phyloP scores from a whole-genome alignment of 2,113 vertebrate species.

The Oxygymnocypris stewartii region DNA sequence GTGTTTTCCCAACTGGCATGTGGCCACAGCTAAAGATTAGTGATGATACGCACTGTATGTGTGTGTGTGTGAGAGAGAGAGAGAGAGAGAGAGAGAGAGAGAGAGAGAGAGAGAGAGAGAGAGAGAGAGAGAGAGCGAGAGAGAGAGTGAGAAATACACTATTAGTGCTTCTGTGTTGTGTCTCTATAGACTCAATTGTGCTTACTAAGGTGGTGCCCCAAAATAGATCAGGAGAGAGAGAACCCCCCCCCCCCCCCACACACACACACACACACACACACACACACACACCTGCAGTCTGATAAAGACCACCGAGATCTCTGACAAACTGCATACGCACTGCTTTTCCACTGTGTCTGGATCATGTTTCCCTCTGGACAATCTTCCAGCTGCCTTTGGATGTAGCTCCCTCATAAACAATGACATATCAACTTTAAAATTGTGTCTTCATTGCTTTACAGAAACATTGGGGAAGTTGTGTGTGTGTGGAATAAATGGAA shows the following conservation, averaged over 20 bases:
- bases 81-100: no score
- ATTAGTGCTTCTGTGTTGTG: background rate
- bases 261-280: no score
- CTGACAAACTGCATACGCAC: slow-evolving; percentile 52
- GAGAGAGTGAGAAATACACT: no score
- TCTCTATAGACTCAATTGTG: slow-evolving; percentile 47
- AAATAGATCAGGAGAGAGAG: slow-evolving; percentile 59
- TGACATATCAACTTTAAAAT: background rate
- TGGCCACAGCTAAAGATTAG: background rate
- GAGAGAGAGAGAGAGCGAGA: no score
- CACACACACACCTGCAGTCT: slow-evolving; percentile 32
- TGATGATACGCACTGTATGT: background rate
- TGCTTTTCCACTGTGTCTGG: slow-evolving; percentile 22
- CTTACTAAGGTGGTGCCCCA: slow-evolving; percentile 64
- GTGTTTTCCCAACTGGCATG: background rate
- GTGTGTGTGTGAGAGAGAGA: slow-evolving; percentile 14
- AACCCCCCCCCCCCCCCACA: slow-evolving; percentile 53
- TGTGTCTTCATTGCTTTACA: background rate
- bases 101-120: no score
- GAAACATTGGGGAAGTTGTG: background rate
- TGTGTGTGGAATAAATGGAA: background rate
- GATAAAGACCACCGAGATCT: slow-evolving; percentile 63
- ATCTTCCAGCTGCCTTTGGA: no score
- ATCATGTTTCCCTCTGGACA: slow-evolving; percentile 25
- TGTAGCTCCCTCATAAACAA: background rate